These are phyloP conservation scores for Otocyon megalotis DNA, from an alignment of 2,113 vertebrate species.

Conservation along the genomic window DNA sequence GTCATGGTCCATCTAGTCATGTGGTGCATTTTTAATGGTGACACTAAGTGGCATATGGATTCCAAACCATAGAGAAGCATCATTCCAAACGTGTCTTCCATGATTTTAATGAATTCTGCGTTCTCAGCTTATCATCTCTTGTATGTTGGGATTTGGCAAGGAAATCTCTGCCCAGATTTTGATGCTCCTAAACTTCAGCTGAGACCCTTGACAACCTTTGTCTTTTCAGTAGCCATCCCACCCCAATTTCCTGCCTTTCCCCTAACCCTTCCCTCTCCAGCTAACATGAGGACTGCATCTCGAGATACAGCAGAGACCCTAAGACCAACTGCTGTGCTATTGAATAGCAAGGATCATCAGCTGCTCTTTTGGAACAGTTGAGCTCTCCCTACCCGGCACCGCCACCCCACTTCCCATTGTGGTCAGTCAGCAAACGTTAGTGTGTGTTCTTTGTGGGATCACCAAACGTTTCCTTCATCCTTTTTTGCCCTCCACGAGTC, in stretches of 20 bases:
- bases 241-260: background rate
- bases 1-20: background rate
- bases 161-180: background rate
- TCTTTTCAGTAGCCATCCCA: background rate
- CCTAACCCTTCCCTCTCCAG: background rate
- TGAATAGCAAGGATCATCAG: background rate
- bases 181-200: background rate
- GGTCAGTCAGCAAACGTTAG: fast-evolving
- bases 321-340: background rate
- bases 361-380: background rate
- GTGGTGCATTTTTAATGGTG: background rate
- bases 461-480: background rate
- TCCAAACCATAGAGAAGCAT: background rate
- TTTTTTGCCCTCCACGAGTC: background rate
- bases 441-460: fast-evolving
- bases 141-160: background rate
- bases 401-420: too few species aligned
- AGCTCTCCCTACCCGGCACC: background rate
- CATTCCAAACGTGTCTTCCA: background rate
- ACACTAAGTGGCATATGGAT: background rate
- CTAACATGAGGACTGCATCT: background rate
- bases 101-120: background rate
- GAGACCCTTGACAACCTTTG: background rate
- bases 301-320: background rate
- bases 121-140: background rate